A percentile compares a stretch with the other conserved stretches of the same genome.
phyloP scores from a whole-genome alignment of 2,113 vertebrate species.

The Festucalex cinctus region DNA sequence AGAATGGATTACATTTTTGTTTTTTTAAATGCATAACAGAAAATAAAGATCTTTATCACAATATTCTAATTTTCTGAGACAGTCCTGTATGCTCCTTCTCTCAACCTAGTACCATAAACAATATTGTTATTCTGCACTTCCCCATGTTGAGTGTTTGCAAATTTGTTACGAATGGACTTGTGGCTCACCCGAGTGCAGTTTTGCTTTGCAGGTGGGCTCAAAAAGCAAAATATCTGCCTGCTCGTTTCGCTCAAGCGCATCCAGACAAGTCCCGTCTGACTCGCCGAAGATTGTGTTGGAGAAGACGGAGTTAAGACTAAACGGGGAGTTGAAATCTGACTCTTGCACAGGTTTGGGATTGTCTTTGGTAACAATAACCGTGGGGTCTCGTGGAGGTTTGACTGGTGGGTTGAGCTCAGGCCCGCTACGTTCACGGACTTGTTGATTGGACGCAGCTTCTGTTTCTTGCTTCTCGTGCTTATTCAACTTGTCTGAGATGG shows the following conservation, averaged over 20 bases:
- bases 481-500: conserved; percentile 42
- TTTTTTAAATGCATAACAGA: no score
- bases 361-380: conserved; percentile 19
- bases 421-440: conserved; percentile 46
- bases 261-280: conserved; percentile 23
- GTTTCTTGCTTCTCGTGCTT: conserved; percentile 58
- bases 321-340: conserved; percentile 60
- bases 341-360: conserved; percentile 52
- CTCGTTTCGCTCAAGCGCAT: conserved; percentile 22
- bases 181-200: conserved; percentile 63
- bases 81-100: no score
- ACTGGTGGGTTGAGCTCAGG: conserved; percentile 38
- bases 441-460: conserved; percentile 52
- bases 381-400: conserved; percentile 62
- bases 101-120: background rate
- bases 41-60: no score
- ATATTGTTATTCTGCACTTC: background rate
- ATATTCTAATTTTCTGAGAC: no score
- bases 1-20: no score
- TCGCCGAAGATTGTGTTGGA: conserved; percentile 61
- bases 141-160: background rate
- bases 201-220: conserved; percentile 74
- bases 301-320: conserved; percentile 57
- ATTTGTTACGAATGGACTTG: background rate
- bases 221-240: conserved; percentile 67